Conservation (phyloP, 37 sponge, comb jelly and placozoan species). For the Aphrocallistes beatrix region DNA sequence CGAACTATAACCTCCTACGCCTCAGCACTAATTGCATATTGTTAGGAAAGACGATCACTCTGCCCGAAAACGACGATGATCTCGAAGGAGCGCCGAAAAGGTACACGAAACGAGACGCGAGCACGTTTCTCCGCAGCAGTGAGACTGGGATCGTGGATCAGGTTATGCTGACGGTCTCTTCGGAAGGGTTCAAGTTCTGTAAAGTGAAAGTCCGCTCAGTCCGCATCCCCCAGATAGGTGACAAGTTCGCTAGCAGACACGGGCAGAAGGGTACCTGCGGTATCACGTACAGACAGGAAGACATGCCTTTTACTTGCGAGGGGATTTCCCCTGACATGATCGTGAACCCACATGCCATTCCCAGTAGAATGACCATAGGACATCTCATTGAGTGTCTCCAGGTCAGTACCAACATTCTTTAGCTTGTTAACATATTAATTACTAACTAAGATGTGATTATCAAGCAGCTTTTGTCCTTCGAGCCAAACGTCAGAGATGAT, state of each 20-base stretch:
- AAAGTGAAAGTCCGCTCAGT: conserved; percentile 93
- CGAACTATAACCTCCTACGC: background rate
- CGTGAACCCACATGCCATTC: conserved; percentile 98
- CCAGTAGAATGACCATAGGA: conserved; percentile 98
- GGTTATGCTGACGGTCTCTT: conserved; percentile 91
- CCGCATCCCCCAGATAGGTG: conserved; percentile 93
- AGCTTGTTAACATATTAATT: background rate
- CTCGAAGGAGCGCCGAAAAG: conserved; percentile 65
- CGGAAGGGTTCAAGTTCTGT: conserved; percentile 96
- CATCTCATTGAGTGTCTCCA: conserved; percentile 98
- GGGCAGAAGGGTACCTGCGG: conserved; percentile 99
- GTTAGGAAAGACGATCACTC: conserved; percentile 70
- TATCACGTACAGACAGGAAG: conserved; percentile 92
- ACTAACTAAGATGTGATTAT: background rate
- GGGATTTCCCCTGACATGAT: conserved; percentile 95
- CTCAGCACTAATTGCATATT: background rate
- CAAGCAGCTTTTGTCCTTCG: no score
- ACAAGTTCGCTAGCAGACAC: conserved; percentile 99
- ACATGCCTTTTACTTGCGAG: conserved; percentile 99
- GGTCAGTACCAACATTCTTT: conserved; percentile 61
- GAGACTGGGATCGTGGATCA: conserved; percentile 97
- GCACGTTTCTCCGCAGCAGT: conserved; percentile 81
- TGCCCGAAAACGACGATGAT: conserved; percentile 90
- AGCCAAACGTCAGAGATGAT: no score
- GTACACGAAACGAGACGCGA: conserved; percentile 81